Percentiles rank a stretch among this genome's conserved stretches.
Evolutionary conservation across 2,797 vertebrate species (phyloP).

Genomic region (Erethizon dorsatum): DNA sequence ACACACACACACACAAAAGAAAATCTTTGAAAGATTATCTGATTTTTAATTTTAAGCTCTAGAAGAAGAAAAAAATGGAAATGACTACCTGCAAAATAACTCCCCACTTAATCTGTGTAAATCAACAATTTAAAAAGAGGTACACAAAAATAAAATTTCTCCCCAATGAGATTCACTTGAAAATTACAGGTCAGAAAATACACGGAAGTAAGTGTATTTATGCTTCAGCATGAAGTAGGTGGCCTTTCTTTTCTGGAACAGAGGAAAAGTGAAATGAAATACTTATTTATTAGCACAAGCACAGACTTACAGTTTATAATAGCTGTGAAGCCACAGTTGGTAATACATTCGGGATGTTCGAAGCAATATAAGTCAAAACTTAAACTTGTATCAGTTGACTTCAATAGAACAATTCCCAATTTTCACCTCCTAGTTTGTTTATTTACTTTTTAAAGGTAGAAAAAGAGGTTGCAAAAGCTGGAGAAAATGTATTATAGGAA

Average conservation of each 20-base stretch:
- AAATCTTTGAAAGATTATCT: conserved; percentile 53
- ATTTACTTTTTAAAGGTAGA: conserved; percentile 18
- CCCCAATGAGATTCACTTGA: conserved; percentile 69
- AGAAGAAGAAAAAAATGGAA: conserved; percentile 68
- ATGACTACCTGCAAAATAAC: conserved; percentile 76
- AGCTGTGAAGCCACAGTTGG: conserved; percentile 28
- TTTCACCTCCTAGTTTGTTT: conserved; percentile 63
- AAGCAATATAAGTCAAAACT: conserved; percentile 65
- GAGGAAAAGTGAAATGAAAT: conserved; percentile 66
- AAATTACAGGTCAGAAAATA: conserved; percentile 71
- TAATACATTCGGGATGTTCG: conserved; percentile 55
- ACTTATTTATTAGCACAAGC: conserved; percentile 66
- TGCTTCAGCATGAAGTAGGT: conserved; percentile 20
- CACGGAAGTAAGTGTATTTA: conserved; percentile 45
- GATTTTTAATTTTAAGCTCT: conserved; percentile 62
- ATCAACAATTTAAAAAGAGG: conserved; percentile 75
- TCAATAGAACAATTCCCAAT: conserved; percentile 74
- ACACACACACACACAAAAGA: not conserved
- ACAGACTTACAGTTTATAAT: conserved; percentile 52
- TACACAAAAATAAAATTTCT: conserved; percentile 64
- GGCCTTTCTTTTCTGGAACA: not conserved
- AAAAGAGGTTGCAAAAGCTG: conserved; percentile 72
- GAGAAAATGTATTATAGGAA: conserved; percentile 81
- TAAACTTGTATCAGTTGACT: conserved; percentile 52
- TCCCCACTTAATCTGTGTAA: conserved; percentile 77